Conservation (phyloP, 2,113 vertebrate genomes). For the Chlorodrepanis virens region DNA sequence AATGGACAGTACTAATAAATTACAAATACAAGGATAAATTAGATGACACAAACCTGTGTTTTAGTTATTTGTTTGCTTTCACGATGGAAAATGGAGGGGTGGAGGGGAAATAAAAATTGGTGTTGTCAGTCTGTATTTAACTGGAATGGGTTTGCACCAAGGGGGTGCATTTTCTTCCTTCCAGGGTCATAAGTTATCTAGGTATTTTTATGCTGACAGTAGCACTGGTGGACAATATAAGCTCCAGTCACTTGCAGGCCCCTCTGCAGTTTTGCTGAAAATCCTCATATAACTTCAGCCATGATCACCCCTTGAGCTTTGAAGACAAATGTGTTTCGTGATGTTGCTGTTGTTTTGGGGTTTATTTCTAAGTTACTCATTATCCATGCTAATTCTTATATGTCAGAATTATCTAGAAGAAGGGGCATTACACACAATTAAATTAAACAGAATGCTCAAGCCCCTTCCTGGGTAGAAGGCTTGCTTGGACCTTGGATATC, state of each 20-base stretch:
- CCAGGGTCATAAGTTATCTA: conserved; percentile 5
- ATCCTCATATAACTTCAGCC: neutral
- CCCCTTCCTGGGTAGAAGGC: neutral
- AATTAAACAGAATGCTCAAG: neutral
- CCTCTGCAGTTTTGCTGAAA: neutral
- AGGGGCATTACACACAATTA: neutral
- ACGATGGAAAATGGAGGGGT: neutral
- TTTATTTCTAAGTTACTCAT: neutral
- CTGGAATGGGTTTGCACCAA: conserved; percentile 17
- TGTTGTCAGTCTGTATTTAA: conserved; percentile 7
- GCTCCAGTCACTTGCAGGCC: neutral
- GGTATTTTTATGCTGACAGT: neutral
- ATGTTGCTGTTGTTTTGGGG: neutral
- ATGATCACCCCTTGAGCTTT: neutral
- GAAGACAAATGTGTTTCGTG: neutral
- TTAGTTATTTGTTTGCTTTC: conserved; percentile 8
- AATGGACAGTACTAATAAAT: conserved; percentile 49
- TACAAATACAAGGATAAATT: conserved; percentile 55
- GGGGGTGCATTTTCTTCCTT: conserved; percentile 14
- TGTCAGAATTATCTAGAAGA: neutral
- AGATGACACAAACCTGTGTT: neutral
- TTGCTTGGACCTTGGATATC: neutral
- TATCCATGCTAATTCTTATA: neutral
- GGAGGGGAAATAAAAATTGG: neutral
- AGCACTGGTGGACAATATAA: neutral